Conservation (phyloP, 2,888 invertebrate species). For the Andrena hattorfiana region DNA sequence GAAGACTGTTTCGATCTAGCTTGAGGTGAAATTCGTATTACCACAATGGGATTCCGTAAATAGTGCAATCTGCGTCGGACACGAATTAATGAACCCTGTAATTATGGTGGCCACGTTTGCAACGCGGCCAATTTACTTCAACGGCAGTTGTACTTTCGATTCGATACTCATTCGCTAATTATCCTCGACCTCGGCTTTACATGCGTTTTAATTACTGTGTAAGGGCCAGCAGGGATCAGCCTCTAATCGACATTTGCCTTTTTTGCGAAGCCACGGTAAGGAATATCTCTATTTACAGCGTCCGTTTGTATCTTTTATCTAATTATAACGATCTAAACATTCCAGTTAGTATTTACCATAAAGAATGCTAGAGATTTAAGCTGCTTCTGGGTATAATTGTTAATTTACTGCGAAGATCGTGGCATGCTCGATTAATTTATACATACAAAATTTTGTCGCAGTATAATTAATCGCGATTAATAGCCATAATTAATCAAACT, state of each 20-base stretch:
- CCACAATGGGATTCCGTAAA: conserved; percentile 16
- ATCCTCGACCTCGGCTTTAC: conserved; percentile 24
- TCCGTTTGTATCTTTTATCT: neutral
- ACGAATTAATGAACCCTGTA: conserved; percentile 43
- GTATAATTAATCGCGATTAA: too few species aligned
- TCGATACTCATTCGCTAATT: conserved; percentile 45
- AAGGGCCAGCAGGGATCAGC: conserved; percentile 5
- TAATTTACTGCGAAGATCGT: too few species aligned
- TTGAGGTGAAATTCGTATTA: conserved; percentile 37
- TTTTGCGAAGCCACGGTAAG: neutral
- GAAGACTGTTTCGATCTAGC: conserved; percentile 2
- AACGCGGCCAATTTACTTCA: conserved; percentile 51
- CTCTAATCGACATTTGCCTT: conserved; percentile 16
- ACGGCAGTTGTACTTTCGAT: conserved; percentile 37
- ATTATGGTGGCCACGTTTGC: conserved; percentile 34
- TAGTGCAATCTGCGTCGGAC: conserved; percentile 22
- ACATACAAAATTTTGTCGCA: too few species aligned
- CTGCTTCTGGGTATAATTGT: too few species aligned
- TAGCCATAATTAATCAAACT: too few species aligned
- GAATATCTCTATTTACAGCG: neutral
- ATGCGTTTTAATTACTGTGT: conserved; percentile 35
- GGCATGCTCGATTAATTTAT: too few species aligned
- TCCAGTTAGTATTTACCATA: neutral
- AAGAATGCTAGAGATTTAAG: neutral
- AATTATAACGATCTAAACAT: neutral